Evolutionary conservation across 2,797 vertebrate species (phyloP).

Genomic region (Tokudaia tokunoshimensis): DNA sequence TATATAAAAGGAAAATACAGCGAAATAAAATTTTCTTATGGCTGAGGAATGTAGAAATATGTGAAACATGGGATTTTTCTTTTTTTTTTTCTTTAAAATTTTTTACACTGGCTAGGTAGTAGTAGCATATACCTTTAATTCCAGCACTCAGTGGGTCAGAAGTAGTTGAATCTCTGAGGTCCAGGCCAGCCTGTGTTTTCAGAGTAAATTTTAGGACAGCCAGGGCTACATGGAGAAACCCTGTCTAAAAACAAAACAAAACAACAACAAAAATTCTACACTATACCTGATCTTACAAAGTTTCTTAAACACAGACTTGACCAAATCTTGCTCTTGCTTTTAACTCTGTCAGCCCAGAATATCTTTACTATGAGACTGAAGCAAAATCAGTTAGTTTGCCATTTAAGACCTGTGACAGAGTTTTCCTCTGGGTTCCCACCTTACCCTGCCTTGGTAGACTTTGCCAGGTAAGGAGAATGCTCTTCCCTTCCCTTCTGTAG

Average conservation of each 20-base stretch:
- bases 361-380: constrained; percentile 4
- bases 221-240: background rate
- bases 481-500: constrained; percentile 1
- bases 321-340: constrained; percentile 50
- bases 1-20: background rate
- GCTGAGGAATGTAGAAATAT: constrained; percentile 21
- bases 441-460: background rate
- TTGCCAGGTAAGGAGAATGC: background rate
- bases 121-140: background rate
- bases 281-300: background rate
- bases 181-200: background rate
- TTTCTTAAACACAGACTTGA: constrained; percentile 46
- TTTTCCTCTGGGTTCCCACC: background rate
- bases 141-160: background rate
- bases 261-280: background rate
- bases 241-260: background rate
- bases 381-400: constrained; percentile 12
- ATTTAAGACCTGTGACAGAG: background rate
- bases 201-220: background rate
- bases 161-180: background rate
- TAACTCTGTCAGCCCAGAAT: background rate
- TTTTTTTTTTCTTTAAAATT: background rate
- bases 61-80: constrained; percentile 4
- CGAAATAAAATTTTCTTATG: constrained; percentile 2
- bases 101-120: background rate